Evolutionary conservation across 2,797 vertebrate species (phyloP).

Genomic region (Spea hammondii): DNA sequence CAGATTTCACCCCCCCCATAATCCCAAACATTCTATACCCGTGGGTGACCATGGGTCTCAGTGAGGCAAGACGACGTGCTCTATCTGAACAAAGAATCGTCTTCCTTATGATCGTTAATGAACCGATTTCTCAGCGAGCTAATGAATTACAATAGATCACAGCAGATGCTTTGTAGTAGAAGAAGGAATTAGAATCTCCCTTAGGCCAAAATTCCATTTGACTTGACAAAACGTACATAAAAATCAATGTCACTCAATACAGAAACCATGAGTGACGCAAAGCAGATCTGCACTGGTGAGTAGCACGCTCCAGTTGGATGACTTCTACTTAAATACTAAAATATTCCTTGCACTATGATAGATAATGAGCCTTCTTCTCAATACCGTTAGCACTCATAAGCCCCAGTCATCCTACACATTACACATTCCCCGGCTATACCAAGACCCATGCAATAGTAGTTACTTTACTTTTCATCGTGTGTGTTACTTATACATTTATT

Average conservation of each 20-base stretch:
- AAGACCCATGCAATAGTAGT: no score
- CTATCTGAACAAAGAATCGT: conserved; percentile 52
- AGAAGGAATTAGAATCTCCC: conserved; percentile 60
- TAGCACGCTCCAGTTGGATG: not conserved
- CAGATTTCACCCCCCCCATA: conserved; percentile 38
- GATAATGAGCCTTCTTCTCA: no score
- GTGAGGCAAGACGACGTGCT: conserved; percentile 23
- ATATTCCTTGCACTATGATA: not conserved
- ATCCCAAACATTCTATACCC: conserved; percentile 26
- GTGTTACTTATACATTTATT: no score
- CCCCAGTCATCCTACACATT: no score
- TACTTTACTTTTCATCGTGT: no score
- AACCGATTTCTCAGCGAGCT: conserved; percentile 55
- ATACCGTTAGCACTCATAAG: no score
- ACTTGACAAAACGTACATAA: conserved; percentile 58
- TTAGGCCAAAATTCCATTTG: conserved; percentile 60
- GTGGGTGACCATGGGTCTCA: conserved; percentile 37
- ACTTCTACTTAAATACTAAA: not conserved
- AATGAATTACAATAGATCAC: conserved; percentile 60
- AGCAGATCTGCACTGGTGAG: not conserved
- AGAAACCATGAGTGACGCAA: conserved; percentile 36
- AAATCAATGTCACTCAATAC: conserved; percentile 61
- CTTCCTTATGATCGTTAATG: conserved; percentile 57
- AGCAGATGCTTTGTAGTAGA: conserved; percentile 56
- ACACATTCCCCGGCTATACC: no score